A percentile compares a stretch with the other conserved stretches of the same genome.
Evolutionary conservation across 1,140 invertebrate species (phyloP).

Genomic region (Elymnias hypermnestra): DNA sequence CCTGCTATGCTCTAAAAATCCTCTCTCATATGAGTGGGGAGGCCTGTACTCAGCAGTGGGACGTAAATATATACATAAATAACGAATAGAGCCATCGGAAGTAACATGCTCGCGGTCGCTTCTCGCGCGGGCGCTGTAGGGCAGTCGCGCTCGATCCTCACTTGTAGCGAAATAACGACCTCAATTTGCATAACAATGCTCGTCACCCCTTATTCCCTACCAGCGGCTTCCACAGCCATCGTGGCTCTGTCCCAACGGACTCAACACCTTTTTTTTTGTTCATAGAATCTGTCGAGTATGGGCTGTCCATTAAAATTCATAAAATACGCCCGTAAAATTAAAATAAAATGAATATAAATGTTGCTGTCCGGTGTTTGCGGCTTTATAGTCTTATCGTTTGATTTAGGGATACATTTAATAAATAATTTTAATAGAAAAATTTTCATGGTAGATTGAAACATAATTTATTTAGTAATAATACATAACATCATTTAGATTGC

Average conservation of each 20-base stretch:
- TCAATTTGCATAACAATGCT: conserved; percentile 76
- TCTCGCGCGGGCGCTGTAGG: conserved; percentile 48
- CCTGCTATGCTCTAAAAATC: too few relatives aligned
- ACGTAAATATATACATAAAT: conserved; percentile 56
- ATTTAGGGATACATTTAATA: conserved; percentile 17
- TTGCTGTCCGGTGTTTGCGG: conserved; percentile 11
- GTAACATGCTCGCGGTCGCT: conserved; percentile 50
- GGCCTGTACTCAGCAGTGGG: too few relatives aligned
- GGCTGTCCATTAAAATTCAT: conserved; percentile 45
- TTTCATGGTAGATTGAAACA: background rate
- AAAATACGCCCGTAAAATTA: conserved; percentile 27
- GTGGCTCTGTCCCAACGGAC: conserved; percentile 57
- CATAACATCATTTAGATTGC: too few relatives aligned
- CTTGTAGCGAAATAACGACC: conserved; percentile 74
- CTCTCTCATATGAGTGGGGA: too few relatives aligned
- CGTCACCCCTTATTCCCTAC: conserved; percentile 70
- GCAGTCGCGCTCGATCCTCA: conserved; percentile 72
- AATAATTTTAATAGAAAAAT: background rate
- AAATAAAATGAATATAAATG: conserved; percentile 32
- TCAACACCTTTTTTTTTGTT: conserved; percentile 57
- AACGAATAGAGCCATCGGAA: conserved; percentile 69
- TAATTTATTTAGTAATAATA: too few relatives aligned
- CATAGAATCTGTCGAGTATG: conserved; percentile 51
- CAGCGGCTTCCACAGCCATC: conserved; percentile 67
- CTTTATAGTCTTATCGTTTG: conserved; percentile 22